Evolutionary conservation across 2,888 invertebrate genomes (phyloP), one percentile per base, ranked within the genome.

Genomic region (Eupithecia abbreviata): DNA sequence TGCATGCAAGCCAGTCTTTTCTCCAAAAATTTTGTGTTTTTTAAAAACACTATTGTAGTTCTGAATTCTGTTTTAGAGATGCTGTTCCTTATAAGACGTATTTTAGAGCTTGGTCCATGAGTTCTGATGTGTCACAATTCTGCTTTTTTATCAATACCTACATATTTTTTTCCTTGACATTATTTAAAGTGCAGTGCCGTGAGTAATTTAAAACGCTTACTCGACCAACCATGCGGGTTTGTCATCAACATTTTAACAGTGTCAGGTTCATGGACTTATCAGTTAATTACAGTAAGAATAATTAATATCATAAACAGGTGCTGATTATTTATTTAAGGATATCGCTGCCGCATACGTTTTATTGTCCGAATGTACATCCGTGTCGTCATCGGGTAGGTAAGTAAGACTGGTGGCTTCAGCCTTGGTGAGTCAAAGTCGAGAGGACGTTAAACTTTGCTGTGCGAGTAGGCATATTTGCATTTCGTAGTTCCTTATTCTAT

Each of bases 351-450:
- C 76, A n/a, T 72, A 75, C 65, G 62, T 74, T 81, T 82, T 80
- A 74, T 81, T 80, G 73, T 78, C 69, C 73, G 72, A 73, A 77
- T 71, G 77, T 70, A 79, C 72, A 78, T 82, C 80, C 79, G 79
- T 81, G 81, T 77, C 77, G 69, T 77, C 51, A 72, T 68, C 43
- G 65, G 15, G 65, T 49, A 49, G 49, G 77, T 74, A 79, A 72
- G 77, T 72, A 79, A 72, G 77, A 78, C 78, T 77, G 72, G 75
- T 71, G 77, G 68, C 74, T 79, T 77, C 77, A 82, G 80, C 81
- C 82, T 81, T 81, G 82, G 80, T 82, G 82, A 82, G 80, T 82
- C 82, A 82, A 80, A 80, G 79, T 76, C 77, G 74, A 77, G 81
- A 80, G 82, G 82, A 81, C 82, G 80, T 82, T 82, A 80, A 82